These are phyloP conservation scores for Neocrepidodera transversa DNA, from an alignment of 2,888 invertebrate species.

Conservation along the genomic window DNA sequence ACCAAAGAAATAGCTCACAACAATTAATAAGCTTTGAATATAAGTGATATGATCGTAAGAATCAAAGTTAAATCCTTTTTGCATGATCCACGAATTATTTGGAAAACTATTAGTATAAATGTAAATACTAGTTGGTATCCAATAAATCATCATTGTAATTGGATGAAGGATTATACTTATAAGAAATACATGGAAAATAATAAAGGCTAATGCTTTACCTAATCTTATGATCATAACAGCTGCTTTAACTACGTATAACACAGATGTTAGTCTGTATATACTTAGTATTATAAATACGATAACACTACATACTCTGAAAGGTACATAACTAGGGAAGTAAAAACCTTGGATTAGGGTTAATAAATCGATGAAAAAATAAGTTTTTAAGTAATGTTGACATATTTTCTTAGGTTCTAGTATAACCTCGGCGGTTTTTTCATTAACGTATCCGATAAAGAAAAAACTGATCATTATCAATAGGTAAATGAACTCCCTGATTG, in stretches of 20 bases:
- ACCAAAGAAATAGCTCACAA: neutral
- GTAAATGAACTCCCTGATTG: neutral
- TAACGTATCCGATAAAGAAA: neutral
- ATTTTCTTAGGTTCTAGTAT: neutral
- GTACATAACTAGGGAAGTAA: neutral
- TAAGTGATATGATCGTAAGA: neutral
- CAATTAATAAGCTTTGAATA: neutral
- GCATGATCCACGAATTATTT: neutral
- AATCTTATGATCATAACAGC: neutral
- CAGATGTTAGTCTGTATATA: neutral
- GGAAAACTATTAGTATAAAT: neutral
- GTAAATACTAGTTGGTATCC: neutral
- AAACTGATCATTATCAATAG: neutral
- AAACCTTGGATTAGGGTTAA: neutral
- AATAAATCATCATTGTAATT: neutral
- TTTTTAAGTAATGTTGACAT: neutral
- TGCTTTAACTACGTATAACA: neutral
- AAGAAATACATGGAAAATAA: neutral
- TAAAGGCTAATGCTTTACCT: neutral
- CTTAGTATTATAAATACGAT: neutral
- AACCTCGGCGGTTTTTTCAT: neutral
- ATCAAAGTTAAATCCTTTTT: neutral
- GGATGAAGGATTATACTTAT: neutral
- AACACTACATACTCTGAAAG: neutral
- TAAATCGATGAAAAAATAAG: neutral